These are phyloP conservation scores for Zygothrica quintamaculata DNA, from an alignment of 2,888 invertebrate genomes.

Conservation along the genomic window DNA sequence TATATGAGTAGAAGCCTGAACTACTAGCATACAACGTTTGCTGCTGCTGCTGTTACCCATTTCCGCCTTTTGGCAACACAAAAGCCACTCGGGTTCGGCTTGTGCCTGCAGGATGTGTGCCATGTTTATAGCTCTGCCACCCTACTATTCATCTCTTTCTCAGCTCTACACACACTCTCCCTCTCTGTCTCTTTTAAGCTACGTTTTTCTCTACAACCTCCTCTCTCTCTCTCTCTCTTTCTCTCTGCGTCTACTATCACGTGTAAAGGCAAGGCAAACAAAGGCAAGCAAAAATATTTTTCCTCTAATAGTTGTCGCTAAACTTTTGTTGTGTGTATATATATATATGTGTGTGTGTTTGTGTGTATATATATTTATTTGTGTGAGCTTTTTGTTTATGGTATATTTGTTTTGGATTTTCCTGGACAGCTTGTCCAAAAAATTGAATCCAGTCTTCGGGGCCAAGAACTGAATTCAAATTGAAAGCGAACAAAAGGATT, in stretches of 20 bases:
- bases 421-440: constrained; percentile 66
- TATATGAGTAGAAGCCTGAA: neutral
- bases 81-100: constrained; percentile 66
- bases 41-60: constrained; percentile 79
- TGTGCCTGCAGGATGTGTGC: constrained; percentile 76
- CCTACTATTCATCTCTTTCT: constrained; percentile 8
- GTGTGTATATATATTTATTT: constrained; percentile 32
- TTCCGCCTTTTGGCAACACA: constrained; percentile 77
- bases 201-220: neutral
- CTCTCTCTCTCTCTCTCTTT: neutral
- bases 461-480: constrained; percentile 52
- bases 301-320: constrained; percentile 78
- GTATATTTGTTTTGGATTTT: constrained; percentile 72
- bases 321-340: constrained; percentile 54
- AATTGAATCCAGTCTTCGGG: constrained; percentile 59
- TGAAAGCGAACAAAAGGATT: constrained; percentile 25
- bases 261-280: constrained; percentile 59
- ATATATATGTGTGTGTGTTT: constrained; percentile 11
- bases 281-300: constrained; percentile 73
- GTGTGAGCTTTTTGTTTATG: constrained; percentile 52
- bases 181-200: constrained; percentile 3
- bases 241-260: constrained; percentile 10
- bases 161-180: neutral
- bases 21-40: constrained; percentile 39
- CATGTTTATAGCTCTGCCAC: constrained; percentile 66